Percentiles rank a stretch among this genome's conserved stretches.
phyloP scores from a whole-genome alignment of 2,888 invertebrate genomes.

The Petrolisthes manimaculis region DNA sequence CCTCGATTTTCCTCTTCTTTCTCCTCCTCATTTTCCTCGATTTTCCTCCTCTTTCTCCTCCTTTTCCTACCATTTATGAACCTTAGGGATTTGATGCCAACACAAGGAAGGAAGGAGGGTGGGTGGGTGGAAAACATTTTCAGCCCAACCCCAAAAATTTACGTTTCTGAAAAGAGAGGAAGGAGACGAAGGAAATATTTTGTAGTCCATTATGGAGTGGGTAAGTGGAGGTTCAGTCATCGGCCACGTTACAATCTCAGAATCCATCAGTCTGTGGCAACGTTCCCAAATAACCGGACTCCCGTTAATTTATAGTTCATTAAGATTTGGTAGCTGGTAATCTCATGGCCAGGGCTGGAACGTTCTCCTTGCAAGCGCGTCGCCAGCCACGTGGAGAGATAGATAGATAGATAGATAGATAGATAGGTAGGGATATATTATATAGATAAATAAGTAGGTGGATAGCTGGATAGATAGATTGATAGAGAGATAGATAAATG shows the following conservation, averaged over 20 bases:
- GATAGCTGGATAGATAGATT: too few relatives aligned
- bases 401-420: neutral
- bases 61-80: neutral
- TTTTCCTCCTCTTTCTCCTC: neutral
- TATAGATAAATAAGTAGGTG: too few relatives aligned
- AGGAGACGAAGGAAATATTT: too few relatives aligned
- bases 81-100: too few relatives aligned
- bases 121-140: too few relatives aligned
- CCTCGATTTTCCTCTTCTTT: neutral
- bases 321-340: slow-evolving; percentile 15
- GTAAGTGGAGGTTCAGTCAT: too few relatives aligned
- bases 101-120: too few relatives aligned
- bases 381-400: neutral
- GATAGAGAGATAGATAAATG: too few relatives aligned
- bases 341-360: neutral
- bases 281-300: slow-evolving; percentile 5
- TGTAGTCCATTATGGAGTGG: too few relatives aligned
- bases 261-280: slow-evolving; percentile 11
- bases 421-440: too few relatives aligned
- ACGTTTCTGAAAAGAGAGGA: too few relatives aligned
- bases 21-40: neutral
- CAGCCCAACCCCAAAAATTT: too few relatives aligned
- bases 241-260: slow-evolving; percentile 1
- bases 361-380: neutral
- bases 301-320: neutral